Base-by-base conservation (phyloP, 2,113 vertebrate genomes). In the Mungos mungo region DNA sequence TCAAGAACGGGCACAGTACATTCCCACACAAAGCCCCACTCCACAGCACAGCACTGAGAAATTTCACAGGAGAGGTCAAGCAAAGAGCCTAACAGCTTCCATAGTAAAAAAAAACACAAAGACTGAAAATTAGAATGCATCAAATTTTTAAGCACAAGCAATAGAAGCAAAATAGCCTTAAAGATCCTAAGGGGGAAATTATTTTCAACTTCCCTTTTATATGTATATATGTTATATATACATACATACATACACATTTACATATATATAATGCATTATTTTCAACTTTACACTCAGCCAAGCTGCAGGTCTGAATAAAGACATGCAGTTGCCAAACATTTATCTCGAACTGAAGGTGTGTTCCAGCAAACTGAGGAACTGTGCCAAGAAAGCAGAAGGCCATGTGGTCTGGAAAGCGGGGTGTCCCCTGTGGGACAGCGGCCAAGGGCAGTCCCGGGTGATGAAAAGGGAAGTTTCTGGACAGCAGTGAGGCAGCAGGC, bases 181-280 rank as follows among this genome's bases (percentile, higher is more conserved):
- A 57, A 87, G 31, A 95, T 89, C 92, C 87, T 45, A 18, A 82
- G 35, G 50, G 19, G 19, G 76, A 88, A 81, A 66, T 69, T 72
- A 87, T 21, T 88, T 91, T 72, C 81, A 94, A 66, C 68, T 88
- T 93, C 57, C 79, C 18, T 81, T 82, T 77, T 66, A 84, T 74
- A 45, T 65, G 66, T 93, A 76, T 50, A 35, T 50, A 14, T 14
- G 21, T 45, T 23, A 81, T n/a, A 71, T 54, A 57, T 80, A 27
- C 11, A 19, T 71, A 83, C 23, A 65, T 27, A 87, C 0, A 19
- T 31, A 60, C 15, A 38, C 2, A 52, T 29, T 84, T 74, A 25
- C 41, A 41, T 33, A n/a, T 23, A 16, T 16, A 31, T 66, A 90
- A 90, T 86, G 47, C 45, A n/a, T 79, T 82, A 89, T 57, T 86